Conservation (phyloP, 2,797 vertebrate genomes). For the Gadopsis marmoratus region DNA sequence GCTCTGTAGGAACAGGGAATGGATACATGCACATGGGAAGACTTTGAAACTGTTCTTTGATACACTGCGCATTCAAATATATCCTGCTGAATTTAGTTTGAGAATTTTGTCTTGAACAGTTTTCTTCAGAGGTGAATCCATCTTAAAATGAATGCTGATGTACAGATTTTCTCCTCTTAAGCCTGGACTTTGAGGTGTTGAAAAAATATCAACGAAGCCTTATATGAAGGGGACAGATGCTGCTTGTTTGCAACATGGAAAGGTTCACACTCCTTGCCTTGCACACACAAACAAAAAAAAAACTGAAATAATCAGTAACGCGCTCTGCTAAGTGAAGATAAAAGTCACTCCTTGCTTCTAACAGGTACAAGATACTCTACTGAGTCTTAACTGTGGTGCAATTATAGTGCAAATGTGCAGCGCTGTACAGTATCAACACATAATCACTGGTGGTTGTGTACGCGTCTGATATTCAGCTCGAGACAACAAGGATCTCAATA, state of each 20-base stretch:
- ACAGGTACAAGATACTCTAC: constrained; percentile 20
- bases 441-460: constrained; percentile 29
- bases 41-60: neutral
- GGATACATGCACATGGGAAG: neutral
- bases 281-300: constrained; percentile 26
- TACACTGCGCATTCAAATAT: neutral
- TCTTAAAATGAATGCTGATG: neutral
- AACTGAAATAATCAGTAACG: constrained; percentile 25
- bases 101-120: neutral
- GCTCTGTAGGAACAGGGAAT: neutral
- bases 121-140: neutral
- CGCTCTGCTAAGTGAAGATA: constrained; percentile 29
- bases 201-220: constrained; percentile 36
- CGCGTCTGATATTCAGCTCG: constrained; percentile 39
- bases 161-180: neutral
- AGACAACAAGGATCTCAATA: constrained; percentile 6
- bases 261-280: constrained; percentile 61
- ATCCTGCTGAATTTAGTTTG: constrained; percentile 15
- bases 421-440: constrained; percentile 47
- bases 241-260: constrained; percentile 8
- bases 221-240: constrained; percentile 11
- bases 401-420: constrained; percentile 25
- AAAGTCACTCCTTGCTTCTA: constrained; percentile 26
- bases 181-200: neutral
- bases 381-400: constrained; percentile 23